Percentiles rank a stretch among this genome's conserved stretches.
These are phyloP conservation scores for Leptonema lineaticorne DNA, from an alignment of 1,140 invertebrate species.

Conservation along the genomic window DNA sequence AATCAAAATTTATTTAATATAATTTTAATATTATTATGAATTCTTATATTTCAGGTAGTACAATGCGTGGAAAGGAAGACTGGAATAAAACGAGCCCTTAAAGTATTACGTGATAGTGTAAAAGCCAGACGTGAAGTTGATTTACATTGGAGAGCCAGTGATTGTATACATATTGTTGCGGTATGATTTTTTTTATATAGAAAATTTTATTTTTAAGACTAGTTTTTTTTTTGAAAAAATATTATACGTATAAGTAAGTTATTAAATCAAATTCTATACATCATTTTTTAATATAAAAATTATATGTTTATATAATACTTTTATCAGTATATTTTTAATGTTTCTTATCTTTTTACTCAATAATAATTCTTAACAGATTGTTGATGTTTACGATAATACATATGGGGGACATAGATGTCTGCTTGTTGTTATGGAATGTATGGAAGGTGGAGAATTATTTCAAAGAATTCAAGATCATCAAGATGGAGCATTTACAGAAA, in stretches of 20 bases:
- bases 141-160: constrained; percentile 89
- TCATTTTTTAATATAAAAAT: too few species aligned
- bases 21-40: too few species aligned
- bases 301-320: neutral
- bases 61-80: constrained; percentile 51
- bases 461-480: constrained; percentile 93
- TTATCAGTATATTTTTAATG: neutral
- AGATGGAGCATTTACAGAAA: constrained; percentile 92
- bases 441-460: constrained; percentile 97
- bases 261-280: neutral
- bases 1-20: too few species aligned
- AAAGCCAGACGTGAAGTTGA: constrained; percentile 95
- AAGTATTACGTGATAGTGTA: constrained; percentile 87
- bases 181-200: constrained; percentile 55
- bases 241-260: neutral
- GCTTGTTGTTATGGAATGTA: constrained; percentile 97
- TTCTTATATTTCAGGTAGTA: constrained; percentile 50
- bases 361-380: constrained; percentile 53
- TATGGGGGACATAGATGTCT: constrained; percentile 89
- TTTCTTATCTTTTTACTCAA: neutral
- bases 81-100: constrained; percentile 49
- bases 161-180: constrained; percentile 89
- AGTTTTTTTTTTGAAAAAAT: too few species aligned
- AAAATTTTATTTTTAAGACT: neutral
- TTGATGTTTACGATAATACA: constrained; percentile 95